A percentile compares a stretch with the other conserved stretches of the same genome.
Conservation (phyloP, 2,888 invertebrate genomes). For the Cerastis leucographa region DNA sequence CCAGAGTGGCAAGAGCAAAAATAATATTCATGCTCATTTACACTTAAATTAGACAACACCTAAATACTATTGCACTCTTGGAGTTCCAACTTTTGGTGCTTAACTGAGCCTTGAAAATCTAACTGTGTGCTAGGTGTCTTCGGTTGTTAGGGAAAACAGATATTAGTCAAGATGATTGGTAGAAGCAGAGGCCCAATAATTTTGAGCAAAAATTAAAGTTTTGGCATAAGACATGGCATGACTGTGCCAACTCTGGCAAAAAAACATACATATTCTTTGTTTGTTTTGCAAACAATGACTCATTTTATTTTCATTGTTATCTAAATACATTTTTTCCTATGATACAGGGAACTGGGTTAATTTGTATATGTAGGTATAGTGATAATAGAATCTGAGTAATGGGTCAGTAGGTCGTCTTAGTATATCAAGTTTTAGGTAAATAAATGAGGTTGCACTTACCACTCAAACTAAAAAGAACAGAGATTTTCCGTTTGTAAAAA, state of each 20-base stretch:
- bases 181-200: too few relatives aligned
- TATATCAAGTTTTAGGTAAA: neutral
- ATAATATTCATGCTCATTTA: neutral
- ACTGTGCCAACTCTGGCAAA: neutral
- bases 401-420: too few relatives aligned
- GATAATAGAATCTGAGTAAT: neutral
- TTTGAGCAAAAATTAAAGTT: neutral
- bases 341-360: neutral
- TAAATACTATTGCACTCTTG: neutral
- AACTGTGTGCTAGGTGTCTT: neutral
- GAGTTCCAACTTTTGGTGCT: neutral
- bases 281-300: slow-evolving; percentile 43
- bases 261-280: slow-evolving; percentile 21
- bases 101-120: neutral
- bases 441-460: slow-evolving; percentile 18
- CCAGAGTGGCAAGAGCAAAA: neutral
- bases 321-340: neutral
- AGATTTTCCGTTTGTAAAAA: neutral
- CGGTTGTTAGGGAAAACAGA: neutral
- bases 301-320: slow-evolving; percentile 28
- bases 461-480: neutral
- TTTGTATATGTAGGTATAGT: neutral
- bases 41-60: neutral
- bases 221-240: neutral
- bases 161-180: neutral